Evolutionary conservation across 2,113 vertebrate genomes (phyloP).

Genomic region (Strigops habroptila): DNA sequence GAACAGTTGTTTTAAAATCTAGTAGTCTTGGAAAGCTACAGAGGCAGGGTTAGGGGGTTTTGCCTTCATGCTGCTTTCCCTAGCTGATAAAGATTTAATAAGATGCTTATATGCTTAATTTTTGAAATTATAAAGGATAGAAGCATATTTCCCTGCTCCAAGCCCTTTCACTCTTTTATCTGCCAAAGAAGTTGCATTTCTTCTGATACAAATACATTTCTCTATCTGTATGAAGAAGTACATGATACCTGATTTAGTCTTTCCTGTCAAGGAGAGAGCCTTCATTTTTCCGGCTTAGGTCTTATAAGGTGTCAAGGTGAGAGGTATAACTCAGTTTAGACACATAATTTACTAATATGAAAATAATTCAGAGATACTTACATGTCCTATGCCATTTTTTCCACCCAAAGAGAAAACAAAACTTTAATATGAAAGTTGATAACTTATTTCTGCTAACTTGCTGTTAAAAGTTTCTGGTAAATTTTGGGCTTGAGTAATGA

Average conservation of each 20-base stretch:
- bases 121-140: not conserved
- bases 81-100: not conserved
- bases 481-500: not conserved
- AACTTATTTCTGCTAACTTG: not conserved
- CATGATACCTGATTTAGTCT: not conserved
- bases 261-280: not conserved
- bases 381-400: not conserved
- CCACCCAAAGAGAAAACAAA: not conserved
- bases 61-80: not conserved
- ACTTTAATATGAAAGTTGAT: not conserved
- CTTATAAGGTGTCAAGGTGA: not conserved
- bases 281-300: not conserved
- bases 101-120: not conserved
- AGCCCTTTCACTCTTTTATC: not conserved
- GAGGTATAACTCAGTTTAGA: not conserved
- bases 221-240: not conserved
- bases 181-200: not conserved
- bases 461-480: not conserved
- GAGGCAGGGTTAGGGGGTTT: not conserved
- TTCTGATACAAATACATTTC: not conserved
- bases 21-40: not conserved
- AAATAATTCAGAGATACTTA: not conserved
- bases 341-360: not conserved
- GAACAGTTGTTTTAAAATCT: not conserved
- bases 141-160: not conserved